These are phyloP conservation scores for Myotis planiceps DNA, from an alignment of 2,797 vertebrate species.

Conservation along the genomic window DNA sequence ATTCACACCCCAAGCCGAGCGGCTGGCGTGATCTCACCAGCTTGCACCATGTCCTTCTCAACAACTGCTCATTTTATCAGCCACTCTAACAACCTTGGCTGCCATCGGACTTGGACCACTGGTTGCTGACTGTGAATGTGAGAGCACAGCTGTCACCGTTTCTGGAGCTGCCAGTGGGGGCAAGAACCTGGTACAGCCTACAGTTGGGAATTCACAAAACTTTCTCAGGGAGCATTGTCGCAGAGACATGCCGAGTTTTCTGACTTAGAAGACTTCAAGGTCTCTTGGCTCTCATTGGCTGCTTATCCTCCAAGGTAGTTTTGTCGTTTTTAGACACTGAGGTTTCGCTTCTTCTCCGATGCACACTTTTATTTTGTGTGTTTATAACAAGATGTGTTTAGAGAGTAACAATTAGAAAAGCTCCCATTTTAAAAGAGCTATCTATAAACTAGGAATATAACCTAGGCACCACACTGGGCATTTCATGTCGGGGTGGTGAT, in stretches of 20 bases:
- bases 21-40: neutral
- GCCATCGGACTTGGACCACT: conserved; percentile 31
- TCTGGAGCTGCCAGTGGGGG: neutral
- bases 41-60: neutral
- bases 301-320: neutral
- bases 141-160: neutral
- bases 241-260: neutral
- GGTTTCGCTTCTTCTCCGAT: neutral
- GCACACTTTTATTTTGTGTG: neutral
- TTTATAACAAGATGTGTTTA: neutral
- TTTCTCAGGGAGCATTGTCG: neutral
- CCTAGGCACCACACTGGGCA: neutral
- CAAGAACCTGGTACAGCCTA: neutral
- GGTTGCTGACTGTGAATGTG: conserved; percentile 42
- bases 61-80: conserved; percentile 23
- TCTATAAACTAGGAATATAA: neutral
- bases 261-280: neutral
- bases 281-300: neutral
- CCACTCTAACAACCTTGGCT: neutral
- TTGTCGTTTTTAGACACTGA: neutral
- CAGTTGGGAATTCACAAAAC: neutral
- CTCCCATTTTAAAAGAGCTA: neutral
- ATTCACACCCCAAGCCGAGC: neutral
- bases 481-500: neutral
- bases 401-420: neutral